Conservation (phyloP, 2,113 vertebrate species). For the Toxotes jaculatrix region DNA sequence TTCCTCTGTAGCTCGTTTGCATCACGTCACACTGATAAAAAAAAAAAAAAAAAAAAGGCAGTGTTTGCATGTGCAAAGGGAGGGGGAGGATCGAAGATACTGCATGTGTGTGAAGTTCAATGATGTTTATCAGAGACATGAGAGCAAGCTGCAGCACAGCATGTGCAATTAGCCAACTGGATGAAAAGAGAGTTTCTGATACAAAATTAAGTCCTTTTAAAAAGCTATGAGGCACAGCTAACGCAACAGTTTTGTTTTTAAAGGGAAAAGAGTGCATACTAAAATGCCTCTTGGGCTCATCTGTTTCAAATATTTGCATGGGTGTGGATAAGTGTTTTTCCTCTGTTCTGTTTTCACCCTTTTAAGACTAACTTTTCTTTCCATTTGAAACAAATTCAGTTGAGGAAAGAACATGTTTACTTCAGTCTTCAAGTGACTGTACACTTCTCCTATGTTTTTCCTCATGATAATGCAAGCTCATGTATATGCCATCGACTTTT, state of each 20-base stretch:
- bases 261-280: background rate
- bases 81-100: background rate
- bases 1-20: slow-evolving; percentile 69
- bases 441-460: background rate
- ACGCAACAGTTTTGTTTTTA: slow-evolving; percentile 5
- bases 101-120: slow-evolving; percentile 34
- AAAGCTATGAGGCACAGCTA: background rate
- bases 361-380: background rate
- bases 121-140: slow-evolving; percentile 44
- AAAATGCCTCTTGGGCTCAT: slow-evolving; percentile 21
- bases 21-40: slow-evolving; percentile 51
- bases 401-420: background rate
- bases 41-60: slow-evolving; percentile 4
- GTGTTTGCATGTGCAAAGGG: slow-evolving; percentile 54
- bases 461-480: slow-evolving; percentile 32
- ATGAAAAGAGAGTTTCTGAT: slow-evolving; percentile 17
- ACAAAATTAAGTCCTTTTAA: background rate
- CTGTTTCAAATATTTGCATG: slow-evolving; percentile 55
- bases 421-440: background rate
- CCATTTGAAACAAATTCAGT: slow-evolving; percentile 10
- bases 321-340: slow-evolving; percentile 14
- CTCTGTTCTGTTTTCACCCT: background rate
- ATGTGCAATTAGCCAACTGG: background rate
- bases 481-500: background rate
- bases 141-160: slow-evolving; percentile 18